Base-by-base conservation (phyloP, 2,797 vertebrate species). In the Eulemur albifrons region DNA sequence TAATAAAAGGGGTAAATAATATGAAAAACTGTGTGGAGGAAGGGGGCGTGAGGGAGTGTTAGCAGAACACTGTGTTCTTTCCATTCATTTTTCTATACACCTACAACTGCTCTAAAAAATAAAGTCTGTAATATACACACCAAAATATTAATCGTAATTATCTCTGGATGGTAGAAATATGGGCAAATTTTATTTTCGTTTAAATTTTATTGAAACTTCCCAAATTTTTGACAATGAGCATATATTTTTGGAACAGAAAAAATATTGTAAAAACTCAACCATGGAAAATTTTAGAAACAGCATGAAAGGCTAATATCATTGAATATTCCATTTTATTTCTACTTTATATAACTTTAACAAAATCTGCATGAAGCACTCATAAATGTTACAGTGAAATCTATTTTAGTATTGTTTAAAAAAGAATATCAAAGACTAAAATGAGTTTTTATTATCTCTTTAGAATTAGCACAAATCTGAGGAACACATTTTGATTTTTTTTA, bases 381-480 rank as follows among this genome's bases (percentile, higher is more conserved):
- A 94, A 67, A 84, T 72, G 59, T 76, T 85, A 81, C 70, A 89
- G 57, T 85, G 40, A 75, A 54, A 70, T 67, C 59, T n/a, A 67
- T 75, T 65, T 94, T 81, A 90, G 50, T 32, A 73, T 67, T 92
- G 32, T 70, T 77, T 89, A 59, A 80, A 73, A 88, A 63, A 88
- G 12, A 69, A 11, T 72, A 38, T 69, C 32, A 88, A 76, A 2
- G 10, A 30, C 18, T 75, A 73, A 83, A 57, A 14, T 75, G 69
- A 87, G n/a, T 84, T 57, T 94, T 91, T 67, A 67, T 82, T 80
- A 73, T 70, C 63, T 90, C 45, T 85, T 95, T 45, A 85, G 40
- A 96, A 90, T 85, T 59, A 94, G 40, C 57, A 90, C 43, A 86
- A 59, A 72, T 95, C 21, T 67, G 54, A 94, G 35, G 15, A 94